Evolutionary conservation across 2,113 vertebrate species (phyloP), one percentile per base, ranked within the genome.

Genomic region (Albula glossodonta): DNA sequence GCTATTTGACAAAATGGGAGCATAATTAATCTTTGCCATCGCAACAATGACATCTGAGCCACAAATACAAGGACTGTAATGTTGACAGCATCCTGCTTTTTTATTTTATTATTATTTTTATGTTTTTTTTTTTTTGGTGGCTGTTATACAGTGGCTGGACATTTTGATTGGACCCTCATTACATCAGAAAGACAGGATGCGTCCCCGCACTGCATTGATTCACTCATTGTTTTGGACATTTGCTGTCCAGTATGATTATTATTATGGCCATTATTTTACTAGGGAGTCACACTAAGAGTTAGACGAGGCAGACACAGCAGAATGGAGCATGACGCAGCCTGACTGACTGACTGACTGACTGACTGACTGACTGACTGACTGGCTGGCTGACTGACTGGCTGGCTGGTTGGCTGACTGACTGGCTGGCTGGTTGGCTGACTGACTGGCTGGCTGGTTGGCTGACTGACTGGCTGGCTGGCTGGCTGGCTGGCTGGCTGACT

Each of bases 1-100:
- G 70, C 70, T 74, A 74, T 74, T 74, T 74, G 31, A 74, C 70
- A 25, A 74, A 74, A 74, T 74, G 70, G 70, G n/a, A 31, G n/a
- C 70, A 74, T 74, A 74, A 74, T 74, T 74, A 74, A 74, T 25
- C 70, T 19, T n/a, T 25, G 70, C 22, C 70, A 6, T 11, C 70
- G n/a, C 70, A 74, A 10, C 70, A 74, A 74, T 74, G 70, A 66
- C 60, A 66, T 66, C 60, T 66, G 60, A 25, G 70, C 70, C n/a
- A 74, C 70, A 74, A 74, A 74, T 74, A n/a, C n/a, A 74, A 74
- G 70, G 70, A 3, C n/a, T 74, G 70, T 22, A 25, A 74, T 74
- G n/a, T 74, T 74, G 70, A 74, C 70, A 74, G 22, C 5, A n/a
- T 74, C 8, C 70, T 31, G 70, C 25, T 74, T 31, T 13, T 74